Conservation (phyloP, 2,888 invertebrate species). For the Melinaea marsaeus region DNA sequence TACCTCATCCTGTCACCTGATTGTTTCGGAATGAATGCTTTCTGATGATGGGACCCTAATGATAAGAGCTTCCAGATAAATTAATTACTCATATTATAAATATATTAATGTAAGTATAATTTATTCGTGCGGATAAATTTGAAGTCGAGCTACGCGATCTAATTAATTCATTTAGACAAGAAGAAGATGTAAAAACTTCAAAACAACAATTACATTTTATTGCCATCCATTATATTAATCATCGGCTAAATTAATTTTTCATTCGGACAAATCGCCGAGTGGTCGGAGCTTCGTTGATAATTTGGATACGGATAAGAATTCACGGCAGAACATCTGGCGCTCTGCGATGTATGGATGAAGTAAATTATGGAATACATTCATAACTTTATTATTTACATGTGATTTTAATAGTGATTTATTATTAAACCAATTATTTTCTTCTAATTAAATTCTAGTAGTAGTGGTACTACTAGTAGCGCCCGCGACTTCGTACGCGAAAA, state of each 20-base stretch:
- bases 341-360: conserved; percentile 25
- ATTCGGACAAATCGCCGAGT: conserved; percentile 74
- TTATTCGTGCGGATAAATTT: conserved; percentile 27
- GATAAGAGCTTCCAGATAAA: neutral
- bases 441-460: too few species aligned
- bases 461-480: too few species aligned
- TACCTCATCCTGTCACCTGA: conserved; percentile 75
- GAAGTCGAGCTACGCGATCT: conserved; percentile 24
- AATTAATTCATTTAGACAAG: conserved; percentile 75
- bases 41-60: conserved; percentile 21
- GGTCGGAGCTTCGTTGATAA: conserved; percentile 66
- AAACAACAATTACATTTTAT: conserved; percentile 76
- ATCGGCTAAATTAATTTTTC: conserved; percentile 77
- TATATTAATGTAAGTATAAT: conserved; percentile 11
- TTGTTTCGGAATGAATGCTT: conserved; percentile 53
- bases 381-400: neutral
- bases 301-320: conserved; percentile 52
- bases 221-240: conserved; percentile 74
- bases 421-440: too few species aligned
- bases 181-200: conserved; percentile 77
- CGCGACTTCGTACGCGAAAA: too few species aligned
- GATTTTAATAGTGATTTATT: too few species aligned
- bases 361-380: conserved; percentile 11
- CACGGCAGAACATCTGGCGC: conserved; percentile 43
- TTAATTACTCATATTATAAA: neutral